Base-by-base conservation (phyloP, 2,888 invertebrate species). In the Dynastes grantii region DNA sequence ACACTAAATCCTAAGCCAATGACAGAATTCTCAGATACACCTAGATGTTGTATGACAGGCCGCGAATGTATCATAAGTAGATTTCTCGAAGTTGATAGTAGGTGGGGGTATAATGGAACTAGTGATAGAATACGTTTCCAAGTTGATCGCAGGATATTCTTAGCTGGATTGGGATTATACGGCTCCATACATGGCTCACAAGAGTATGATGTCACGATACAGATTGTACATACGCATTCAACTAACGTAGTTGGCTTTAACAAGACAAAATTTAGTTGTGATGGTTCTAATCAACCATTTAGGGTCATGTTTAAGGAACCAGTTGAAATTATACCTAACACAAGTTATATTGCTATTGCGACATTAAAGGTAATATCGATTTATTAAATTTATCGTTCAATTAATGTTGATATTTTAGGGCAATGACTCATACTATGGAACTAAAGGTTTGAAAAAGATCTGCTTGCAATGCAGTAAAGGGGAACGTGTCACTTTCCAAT, bases 401-500 rank as follows among this genome's bases (percentile, higher is more conserved):
- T 13, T 29, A 27, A 29, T 29, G 2, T 63, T 63, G 8, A 68
- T 58, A 78, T 88, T 89, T 1, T 88, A 95, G 95, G 96, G 96
- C 79, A 94, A 95, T n/a, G 95, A 96, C 88, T 95, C 96, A 0
- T 94, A 95, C 89, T 96, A 96, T 88, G 96, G 96, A 75, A 94
- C 95, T 0, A 95, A 95, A 87, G 96, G 96, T 0, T 88, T 94
- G 13, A 91, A 95, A 2, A 93, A 94, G 76, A 94, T 95, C 11
- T 92, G 93, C 0, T 93, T 95, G 3, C 94, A 95, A 86, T 93
- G 94, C 83, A 93, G 93, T 83, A 92, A 93, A 77, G 93, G 93
- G n/a, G 93, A 94, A 78, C 93, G 93, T 85, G 93, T 95, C 0
- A 94, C 93, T 3, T 96, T 96, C 87, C 94, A 94, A 86, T 96